Conservation (phyloP, 2,797 vertebrate species). For the Yasuhikotakia modesta region DNA sequence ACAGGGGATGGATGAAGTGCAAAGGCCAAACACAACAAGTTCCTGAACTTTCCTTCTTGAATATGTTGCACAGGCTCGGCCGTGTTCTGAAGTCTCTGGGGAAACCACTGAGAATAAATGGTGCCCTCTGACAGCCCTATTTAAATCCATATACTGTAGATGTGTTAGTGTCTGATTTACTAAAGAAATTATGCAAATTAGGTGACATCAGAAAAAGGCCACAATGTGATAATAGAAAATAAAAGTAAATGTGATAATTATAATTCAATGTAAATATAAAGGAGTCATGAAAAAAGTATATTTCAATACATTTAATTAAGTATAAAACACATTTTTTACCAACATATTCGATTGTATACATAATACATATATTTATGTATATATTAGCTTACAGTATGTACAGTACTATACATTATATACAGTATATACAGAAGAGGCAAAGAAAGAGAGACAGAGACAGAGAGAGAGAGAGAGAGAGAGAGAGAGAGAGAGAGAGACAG, state of each 20-base stretch:
- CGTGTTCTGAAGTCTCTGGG: neutral
- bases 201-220: neutral
- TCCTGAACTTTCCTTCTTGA: constrained; percentile 41
- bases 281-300: no score
- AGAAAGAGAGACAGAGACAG: no score
- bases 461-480: no score
- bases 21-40: constrained; percentile 56
- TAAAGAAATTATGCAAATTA: neutral
- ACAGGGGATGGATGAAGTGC: constrained; percentile 39
- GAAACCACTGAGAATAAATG: neutral
- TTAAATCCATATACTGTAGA: neutral
- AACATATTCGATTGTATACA: no score
- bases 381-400: no score
- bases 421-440: no score
- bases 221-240: neutral
- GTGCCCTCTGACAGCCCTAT: neutral
- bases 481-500: no score
- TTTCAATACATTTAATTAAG: no score
- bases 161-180: neutral
- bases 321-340: no score
- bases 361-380: no score
- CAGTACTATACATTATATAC: no score
- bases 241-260: neutral
- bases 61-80: constrained; percentile 21
- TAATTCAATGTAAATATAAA: no score